phyloP scores from a whole-genome alignment of 2,888 invertebrate genomes.

The Ischnura elegans region DNA sequence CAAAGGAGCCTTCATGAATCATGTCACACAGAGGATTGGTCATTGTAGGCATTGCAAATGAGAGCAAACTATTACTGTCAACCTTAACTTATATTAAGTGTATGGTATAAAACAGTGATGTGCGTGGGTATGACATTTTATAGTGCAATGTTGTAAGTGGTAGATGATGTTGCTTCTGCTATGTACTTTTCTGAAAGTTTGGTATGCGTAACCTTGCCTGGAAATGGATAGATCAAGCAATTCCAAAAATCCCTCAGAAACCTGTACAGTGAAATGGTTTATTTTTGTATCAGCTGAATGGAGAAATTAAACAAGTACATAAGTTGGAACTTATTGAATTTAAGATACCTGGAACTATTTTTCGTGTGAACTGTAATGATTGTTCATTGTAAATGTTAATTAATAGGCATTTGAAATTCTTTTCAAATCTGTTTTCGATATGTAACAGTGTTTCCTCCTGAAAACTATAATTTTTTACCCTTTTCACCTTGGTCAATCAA shows the following conservation, averaged over 20 bases:
- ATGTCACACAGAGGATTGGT: constrained; percentile 50
- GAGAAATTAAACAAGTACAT: constrained; percentile 66
- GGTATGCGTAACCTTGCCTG: constrained; percentile 66
- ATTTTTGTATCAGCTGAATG: constrained; percentile 66
- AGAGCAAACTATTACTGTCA: constrained; percentile 56
- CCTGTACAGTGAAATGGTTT: constrained; percentile 66
- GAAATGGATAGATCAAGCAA: constrained; percentile 50
- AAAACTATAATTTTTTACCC: background rate
- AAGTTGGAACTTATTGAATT: constrained; percentile 65
- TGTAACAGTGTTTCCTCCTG: background rate
- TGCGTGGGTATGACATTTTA: constrained; percentile 63
- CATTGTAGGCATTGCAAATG: constrained; percentile 38
- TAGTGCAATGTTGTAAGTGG: constrained; percentile 67
- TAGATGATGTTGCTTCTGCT: constrained; percentile 63
- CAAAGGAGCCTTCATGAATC: constrained; percentile 54
- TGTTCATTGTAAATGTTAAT: constrained; percentile 26
- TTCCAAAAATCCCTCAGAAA: constrained; percentile 62
- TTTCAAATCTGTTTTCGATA: background rate
- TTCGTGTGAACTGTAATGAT: constrained; percentile 19
- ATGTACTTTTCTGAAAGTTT: constrained; percentile 54
- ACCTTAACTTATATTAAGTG: constrained; percentile 67
- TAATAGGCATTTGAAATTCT: constrained; percentile 17
- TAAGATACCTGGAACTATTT: constrained; percentile 52
- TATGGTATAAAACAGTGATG: constrained; percentile 56
- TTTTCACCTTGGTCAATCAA: background rate